Evolutionary conservation across 1,140 invertebrate genomes (phyloP).

Genomic region (Stegodyphus dumicola): DNA sequence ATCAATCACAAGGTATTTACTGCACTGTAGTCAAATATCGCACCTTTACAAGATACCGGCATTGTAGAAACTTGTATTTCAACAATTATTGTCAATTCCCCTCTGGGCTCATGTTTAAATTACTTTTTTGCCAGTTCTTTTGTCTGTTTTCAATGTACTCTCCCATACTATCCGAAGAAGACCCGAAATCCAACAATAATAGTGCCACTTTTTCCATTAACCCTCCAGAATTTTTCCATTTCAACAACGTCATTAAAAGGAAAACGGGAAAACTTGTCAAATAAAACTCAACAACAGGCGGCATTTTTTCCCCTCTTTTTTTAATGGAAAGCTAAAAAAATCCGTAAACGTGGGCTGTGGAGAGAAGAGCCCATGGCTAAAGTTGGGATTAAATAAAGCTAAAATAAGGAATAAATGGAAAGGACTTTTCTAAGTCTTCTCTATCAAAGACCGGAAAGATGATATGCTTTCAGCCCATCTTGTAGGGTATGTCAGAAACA

Average conservation of each 20-base stretch:
- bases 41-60: too few species aligned
- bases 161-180: slow-evolving; percentile 6
- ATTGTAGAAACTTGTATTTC: too few species aligned
- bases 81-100: too few species aligned
- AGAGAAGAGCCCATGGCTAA: not conserved
- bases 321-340: not conserved
- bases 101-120: too few species aligned
- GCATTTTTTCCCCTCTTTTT: not conserved
- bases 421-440: not conserved
- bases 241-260: too few species aligned
- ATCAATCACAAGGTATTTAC: too few species aligned
- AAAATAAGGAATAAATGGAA: not conserved
- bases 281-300: slow-evolving; percentile 10
- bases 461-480: not conserved
- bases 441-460: not conserved
- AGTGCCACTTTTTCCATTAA: not conserved
- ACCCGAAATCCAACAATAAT: slow-evolving; percentile 1
- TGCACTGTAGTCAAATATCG: too few species aligned
- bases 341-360: not conserved
- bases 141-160: not conserved
- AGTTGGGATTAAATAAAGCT: not conserved
- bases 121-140: too few species aligned
- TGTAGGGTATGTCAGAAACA: not conserved
- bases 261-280: not conserved
- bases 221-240: slow-evolving; percentile 4